Evolutionary conservation across 2,113 vertebrate genomes (phyloP), one percentile per base, ranked within the genome.

Genomic region (Phalacrocorax aristotelis): DNA sequence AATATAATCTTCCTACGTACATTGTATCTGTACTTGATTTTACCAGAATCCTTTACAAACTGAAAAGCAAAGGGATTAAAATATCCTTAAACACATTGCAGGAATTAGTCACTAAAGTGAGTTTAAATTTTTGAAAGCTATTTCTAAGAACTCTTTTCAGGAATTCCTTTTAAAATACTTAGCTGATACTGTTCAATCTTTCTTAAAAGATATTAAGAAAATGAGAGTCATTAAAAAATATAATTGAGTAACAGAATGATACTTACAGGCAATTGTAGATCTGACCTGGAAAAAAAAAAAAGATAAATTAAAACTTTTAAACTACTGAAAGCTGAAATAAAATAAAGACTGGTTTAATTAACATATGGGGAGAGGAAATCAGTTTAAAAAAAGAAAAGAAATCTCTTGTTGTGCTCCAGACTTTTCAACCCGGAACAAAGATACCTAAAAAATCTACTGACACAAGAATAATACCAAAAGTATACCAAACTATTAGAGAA

Each of bases 211-310:
- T 62, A 76, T 74, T 52, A 60, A 49, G 34, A 49, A n/a, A 84
- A 62, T 26, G 15, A 76, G 25, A 60, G 9, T 54, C 66, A 38
- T 7, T 17, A 44, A 36, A 32, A 54, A 55, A 55, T 16, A 18
- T 36, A 75, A 83, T 1, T 12, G 29, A 89, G 17, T 3, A 68
- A 89, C 25, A 84, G 49, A 69, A 55, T 29, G 13, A 93, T 98
- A 98, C 98, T 98, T 94, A 98, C 98, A 96, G 30, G 5, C 57
- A 96, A 36, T 8, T 88, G 91, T 20, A 90, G 86, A 93, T 90
- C 90, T 54, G 77, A 98, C 95, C 98, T 98, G 95, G 10, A 97
- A 98, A 85, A 97, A 49, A 97, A 94, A 95, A 96, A 78, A 1
- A 95, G 92, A 83, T 46, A 95, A 95, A 94, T 98, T 95, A 98